Evolutionary conservation across 2,113 vertebrate species (phyloP), one percentile per base, ranked within the genome.

Genomic region (Prunella himalayana): DNA sequence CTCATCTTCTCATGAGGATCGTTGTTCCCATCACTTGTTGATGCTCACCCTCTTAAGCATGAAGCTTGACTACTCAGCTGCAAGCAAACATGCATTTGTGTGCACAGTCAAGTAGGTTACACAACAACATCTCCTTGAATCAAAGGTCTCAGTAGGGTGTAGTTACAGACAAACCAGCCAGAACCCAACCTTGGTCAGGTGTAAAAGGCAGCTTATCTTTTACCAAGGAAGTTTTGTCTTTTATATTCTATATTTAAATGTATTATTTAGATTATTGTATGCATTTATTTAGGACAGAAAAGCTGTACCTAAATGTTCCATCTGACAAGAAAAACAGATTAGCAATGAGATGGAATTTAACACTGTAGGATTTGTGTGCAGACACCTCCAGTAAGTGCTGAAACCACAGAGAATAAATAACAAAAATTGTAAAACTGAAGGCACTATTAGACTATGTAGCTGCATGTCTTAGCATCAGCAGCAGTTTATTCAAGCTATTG

Each of bases 21-120:
- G 71, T 16, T 91, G 82, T 66, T 94, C 53, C 69, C 83, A 91
- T 64, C 88, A 70, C 68, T 93, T 75, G 61, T 47, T 66, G 82
- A 94, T 78, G 85, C 41, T 96, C 73, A 87, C 54, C 44, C 68
- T 90, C 87, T 95, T 54, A 93, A 80, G 79, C 82, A 88, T 92
- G 90, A 87, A 77, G 93, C 82, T 94, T 82, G 64, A 77, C 71
- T 91, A 91, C 73, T 83, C 59, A 37, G 90, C 87, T 96, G 95
- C 64, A 93, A 93, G 90, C 71, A 94, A 88, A 92, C 51, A 65
- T 59, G 80, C 72, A 70, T 59, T 73, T 92, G 54, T 94, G 68
- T 80, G 82, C 75, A 94, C 72, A 88, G 51, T 70, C 64, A 90
- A 88, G 56, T 28, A 83, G 18, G 44, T 84, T 90, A 77, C 61